Evolutionary conservation across 2,888 invertebrate species (phyloP), one percentile per base, ranked within the genome.

Genomic region (Deroplatys truncata): DNA sequence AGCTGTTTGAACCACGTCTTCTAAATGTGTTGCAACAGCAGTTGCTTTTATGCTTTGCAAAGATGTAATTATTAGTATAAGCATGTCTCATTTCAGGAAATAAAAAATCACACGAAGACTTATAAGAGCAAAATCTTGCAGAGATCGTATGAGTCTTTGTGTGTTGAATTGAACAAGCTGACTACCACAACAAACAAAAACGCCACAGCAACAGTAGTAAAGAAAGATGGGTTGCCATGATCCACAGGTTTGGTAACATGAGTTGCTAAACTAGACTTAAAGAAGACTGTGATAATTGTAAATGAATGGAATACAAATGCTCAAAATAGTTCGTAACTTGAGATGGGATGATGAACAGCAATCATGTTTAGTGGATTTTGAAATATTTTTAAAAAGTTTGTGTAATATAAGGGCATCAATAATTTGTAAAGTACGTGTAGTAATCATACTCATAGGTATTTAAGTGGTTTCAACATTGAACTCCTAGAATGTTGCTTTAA

Each of bases 161-260:
- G 83, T 49, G n/a, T 56, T 49, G 89, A 90, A 82, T 82, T 90
- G 25, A 82, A 89, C 29, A 90, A 88, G 35, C 56, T 90, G 29
- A 28, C 88, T 9, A 13, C 84, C 1, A 20, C 82, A 29, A 28
- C 84, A 49, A 83, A 82, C 29, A 82, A 86, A 49, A n/a, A n/a
- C 13, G 56, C 56, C 56, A 72, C 56, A 20, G 56, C 56, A 72
- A 25, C n/a, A 43, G n/a, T 85, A 35, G 25, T n/a, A 86, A 49
- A 56, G 86, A 86, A 29, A 72, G 56, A 72, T 20, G 56, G 56
- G 56, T 72, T 72, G 25, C 29, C 56, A 29, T 86, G 82, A 86
- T 82, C 29, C 82, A 82, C 10, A 28, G 29, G 28, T 25, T 20
- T 86, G 31, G 86, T 43, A 82, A 25, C 28, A 28, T 72, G 56